Conservation (phyloP, 2,888 invertebrate species). For the Chloroclysta siterata region DNA sequence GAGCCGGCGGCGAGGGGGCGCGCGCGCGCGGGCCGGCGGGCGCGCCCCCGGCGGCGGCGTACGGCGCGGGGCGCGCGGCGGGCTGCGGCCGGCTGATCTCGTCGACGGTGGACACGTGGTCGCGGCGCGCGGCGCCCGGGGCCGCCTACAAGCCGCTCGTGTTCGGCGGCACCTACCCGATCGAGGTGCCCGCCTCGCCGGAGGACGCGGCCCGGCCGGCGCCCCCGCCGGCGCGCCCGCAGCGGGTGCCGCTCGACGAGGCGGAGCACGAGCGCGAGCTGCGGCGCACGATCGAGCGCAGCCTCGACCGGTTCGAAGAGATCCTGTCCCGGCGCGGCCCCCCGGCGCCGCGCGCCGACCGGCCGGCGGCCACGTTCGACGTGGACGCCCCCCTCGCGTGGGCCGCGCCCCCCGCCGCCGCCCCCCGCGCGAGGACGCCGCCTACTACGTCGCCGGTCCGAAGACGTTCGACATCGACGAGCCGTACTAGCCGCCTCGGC, state of each 20-base stretch:
- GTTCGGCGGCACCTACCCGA: conserved; percentile 94
- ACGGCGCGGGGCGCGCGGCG: conserved; percentile 32
- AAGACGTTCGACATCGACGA: conserved; percentile 85
- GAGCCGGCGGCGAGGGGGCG: conserved; percentile 15
- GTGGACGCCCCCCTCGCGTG: conserved; percentile 44
- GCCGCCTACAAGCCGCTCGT: conserved; percentile 87
- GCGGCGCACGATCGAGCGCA: conserved; percentile 74
- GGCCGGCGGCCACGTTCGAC: conserved; percentile 49
- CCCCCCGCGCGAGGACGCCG: conserved; percentile 45
- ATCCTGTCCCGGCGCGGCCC: conserved; percentile 58
- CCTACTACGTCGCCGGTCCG: conserved; percentile 73
- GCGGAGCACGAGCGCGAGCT: conserved; percentile 54
- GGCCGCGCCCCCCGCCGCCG: conserved; percentile 34
- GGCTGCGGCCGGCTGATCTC: conserved; percentile 82
- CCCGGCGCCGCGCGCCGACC: conserved; percentile 28
- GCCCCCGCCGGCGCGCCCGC: conserved; percentile 30
- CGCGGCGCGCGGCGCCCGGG: conserved; percentile 61
- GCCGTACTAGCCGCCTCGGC: conserved; percentile 53
- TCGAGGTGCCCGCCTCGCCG: conserved; percentile 87
- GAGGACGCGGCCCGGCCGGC: conserved; percentile 38
- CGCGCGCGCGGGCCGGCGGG: conserved; percentile 16
- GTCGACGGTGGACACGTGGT: conserved; percentile 87
- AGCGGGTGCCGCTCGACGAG: not conserved
- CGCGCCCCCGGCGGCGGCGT: conserved; percentile 31
- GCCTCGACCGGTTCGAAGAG: conserved; percentile 75